Conservation (phyloP, 2,888 invertebrate species). For the Acanthococcus lagerstroemiae region DNA sequence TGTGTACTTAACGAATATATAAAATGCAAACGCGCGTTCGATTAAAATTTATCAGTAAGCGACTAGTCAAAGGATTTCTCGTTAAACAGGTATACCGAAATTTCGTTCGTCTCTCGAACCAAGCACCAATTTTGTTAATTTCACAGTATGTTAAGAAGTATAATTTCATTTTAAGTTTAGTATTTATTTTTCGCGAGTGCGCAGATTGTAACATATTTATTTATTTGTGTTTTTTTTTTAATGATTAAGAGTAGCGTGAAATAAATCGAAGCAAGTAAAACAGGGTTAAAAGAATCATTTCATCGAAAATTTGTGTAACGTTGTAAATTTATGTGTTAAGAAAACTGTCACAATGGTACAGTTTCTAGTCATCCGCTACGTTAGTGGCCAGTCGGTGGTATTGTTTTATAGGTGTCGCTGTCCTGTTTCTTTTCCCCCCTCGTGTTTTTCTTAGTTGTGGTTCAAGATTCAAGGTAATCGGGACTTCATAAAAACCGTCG, state of each 20-base stretch:
- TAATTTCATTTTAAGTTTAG: background rate
- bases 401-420: background rate
- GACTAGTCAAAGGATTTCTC: background rate
- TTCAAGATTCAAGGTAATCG: too few relatives aligned
- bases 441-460: too few relatives aligned
- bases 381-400: slow-evolving; percentile 9
- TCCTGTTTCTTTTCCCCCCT: too few relatives aligned
- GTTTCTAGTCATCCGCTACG: slow-evolving; percentile 23
- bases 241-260: background rate
- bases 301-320: background rate
- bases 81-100: background rate
- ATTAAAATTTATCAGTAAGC: background rate
- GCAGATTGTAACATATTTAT: slow-evolving; percentile 5
- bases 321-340: background rate
- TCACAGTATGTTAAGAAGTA: too few relatives aligned
- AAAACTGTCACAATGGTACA: background rate
- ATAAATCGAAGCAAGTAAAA: background rate
- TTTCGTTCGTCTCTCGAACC: background rate
- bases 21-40: background rate
- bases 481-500: too few relatives aligned
- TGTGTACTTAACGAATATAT: slow-evolving; percentile 14
- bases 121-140: background rate
- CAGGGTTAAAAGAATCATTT: slow-evolving; percentile 4
- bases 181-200: background rate
- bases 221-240: slow-evolving; percentile 2